Evolutionary conservation across 2,797 vertebrate species (phyloP).

Genomic region (Telmatherina bonti): DNA sequence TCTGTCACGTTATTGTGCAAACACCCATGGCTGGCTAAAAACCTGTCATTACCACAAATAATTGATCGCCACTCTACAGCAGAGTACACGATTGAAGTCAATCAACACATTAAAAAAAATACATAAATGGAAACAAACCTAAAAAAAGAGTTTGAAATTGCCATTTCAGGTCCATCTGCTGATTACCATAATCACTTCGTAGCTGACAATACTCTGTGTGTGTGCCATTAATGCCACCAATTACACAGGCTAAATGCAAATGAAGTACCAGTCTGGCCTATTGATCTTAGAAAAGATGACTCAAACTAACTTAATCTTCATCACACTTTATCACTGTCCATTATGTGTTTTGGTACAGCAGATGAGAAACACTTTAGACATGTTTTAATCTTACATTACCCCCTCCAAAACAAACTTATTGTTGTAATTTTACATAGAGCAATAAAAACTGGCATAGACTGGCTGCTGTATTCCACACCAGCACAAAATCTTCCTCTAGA

Average conservation of each 20-base stretch:
- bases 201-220: constrained; percentile 76
- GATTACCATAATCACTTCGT: constrained; percentile 82
- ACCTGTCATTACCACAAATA: constrained; percentile 65
- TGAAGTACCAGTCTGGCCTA: constrained; percentile 38
- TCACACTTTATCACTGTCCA: constrained; percentile 36
- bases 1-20: constrained; percentile 36
- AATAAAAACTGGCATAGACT: constrained; percentile 60
- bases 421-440: constrained; percentile 58
- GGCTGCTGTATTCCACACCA: constrained; percentile 44
- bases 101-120: constrained; percentile 64
- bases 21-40: constrained; percentile 49
- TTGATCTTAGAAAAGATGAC: constrained; percentile 50
- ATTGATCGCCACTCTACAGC: constrained; percentile 55
- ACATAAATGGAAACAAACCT: constrained; percentile 13
- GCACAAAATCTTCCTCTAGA: constrained; percentile 47
- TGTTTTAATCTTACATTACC: constrained; percentile 14
- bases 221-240: constrained; percentile 78
- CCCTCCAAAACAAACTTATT: constrained; percentile 42
- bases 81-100: constrained; percentile 65
- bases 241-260: constrained; percentile 79
- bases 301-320: constrained; percentile 42
- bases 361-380: constrained; percentile 40
- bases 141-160: constrained; percentile 61
- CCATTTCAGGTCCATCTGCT: constrained; percentile 62
- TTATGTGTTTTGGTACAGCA: constrained; percentile 39